Evolutionary conservation across 1,140 invertebrate species (phyloP).

Genomic region (Nephila pilipes): DNA sequence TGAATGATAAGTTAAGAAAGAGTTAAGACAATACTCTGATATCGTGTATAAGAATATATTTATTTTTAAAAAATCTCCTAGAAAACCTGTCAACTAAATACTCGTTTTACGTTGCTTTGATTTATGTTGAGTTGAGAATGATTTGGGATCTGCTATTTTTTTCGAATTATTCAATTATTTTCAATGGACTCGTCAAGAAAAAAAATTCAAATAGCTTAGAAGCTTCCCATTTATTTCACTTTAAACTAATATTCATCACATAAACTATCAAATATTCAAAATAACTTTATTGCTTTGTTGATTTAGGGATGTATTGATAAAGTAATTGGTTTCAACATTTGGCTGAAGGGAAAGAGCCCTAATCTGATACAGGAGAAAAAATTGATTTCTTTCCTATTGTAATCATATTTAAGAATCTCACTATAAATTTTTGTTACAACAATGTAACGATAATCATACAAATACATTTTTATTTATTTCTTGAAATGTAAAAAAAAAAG

Average conservation of each 20-base stretch:
- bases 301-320: no score
- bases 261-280: no score
- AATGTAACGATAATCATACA: neutral
- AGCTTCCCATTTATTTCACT: no score
- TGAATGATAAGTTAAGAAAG: neutral
- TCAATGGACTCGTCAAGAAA: neutral
- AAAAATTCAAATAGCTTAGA: neutral
- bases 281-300: no score
- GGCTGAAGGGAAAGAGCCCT: no score
- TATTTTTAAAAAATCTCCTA: neutral
- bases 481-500: constrained; percentile 26
- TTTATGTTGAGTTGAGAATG: constrained; percentile 47
- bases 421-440: neutral
- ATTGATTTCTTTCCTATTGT: neutral
- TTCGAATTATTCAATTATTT: neutral
- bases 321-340: no score
- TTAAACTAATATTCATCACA: no score
- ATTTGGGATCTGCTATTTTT: neutral
- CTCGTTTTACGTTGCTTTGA: neutral
- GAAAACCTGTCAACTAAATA: neutral
- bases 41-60: neutral
- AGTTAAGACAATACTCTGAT: neutral
- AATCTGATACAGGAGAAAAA: no score
- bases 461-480: neutral
- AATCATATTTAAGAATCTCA: neutral